Evolutionary conservation across 2,113 vertebrate genomes (phyloP), one percentile per base, ranked within the genome.

Genomic region (Notiomystis cincta): DNA sequence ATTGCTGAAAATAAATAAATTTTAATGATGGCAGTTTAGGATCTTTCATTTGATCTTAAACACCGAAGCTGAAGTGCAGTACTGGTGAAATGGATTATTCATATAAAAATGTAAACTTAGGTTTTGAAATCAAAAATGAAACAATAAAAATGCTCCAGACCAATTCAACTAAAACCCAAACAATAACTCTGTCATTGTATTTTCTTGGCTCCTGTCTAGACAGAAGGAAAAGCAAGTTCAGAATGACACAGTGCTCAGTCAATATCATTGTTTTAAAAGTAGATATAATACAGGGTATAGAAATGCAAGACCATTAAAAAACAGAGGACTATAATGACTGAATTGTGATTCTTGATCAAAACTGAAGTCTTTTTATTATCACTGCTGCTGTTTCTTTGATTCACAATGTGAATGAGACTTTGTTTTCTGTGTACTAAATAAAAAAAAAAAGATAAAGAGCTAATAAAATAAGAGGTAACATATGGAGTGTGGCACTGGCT

Each of bases 381-480:
- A 70, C 22, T 85, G 19, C 42, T 95, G 48, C 37, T 90, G 14
- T 88, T 91, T 75, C 45, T 72, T 94, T 81, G 72, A 87, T 90
- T 92, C 90, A 81, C 60, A 80, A 44, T 72, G 78, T 48, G 78
- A 96, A 94, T 71, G 48, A 91, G 57, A 79, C 38, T 92, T 94
- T 6, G 5, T 82, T 92, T 96, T 85, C 87, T 84, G 23, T 80
- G 23, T 60, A 90, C 35, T 48, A 93, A 94, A 91, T 85, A 53
- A 2, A 78, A 90, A 76, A 82, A 64, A 73, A 77, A 87, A 78
- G 13, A 86, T 38, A 73, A 89, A 93, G 38, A 48, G 13, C 56
- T 95, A 96, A 96, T 94, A 93, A 96, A 96, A 93, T 78, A 92
- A 90, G 38, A 78, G 28, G 31, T 73, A 96, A 84, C 84, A 95